phyloP scores from a whole-genome alignment of 1,140 invertebrate species.

The Microplitis demolitor region DNA sequence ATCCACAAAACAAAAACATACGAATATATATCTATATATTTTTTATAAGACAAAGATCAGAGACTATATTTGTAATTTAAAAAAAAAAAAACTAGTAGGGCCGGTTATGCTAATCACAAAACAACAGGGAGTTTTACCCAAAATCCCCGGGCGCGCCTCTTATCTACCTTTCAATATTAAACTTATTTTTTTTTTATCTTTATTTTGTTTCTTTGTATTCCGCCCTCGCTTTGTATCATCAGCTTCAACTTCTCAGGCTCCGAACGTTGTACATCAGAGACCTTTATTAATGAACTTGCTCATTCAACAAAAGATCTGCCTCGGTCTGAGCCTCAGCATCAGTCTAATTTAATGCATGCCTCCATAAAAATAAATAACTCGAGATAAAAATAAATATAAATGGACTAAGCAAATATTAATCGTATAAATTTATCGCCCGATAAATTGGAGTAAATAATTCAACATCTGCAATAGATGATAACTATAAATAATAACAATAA shows the following conservation, averaged over 20 bases:
- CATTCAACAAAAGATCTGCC: not conserved
- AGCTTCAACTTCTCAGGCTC: not conserved
- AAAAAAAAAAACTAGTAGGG: conserved; percentile 44
- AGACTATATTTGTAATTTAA: not conserved
- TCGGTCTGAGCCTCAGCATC: not conserved
- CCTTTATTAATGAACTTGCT: conserved; percentile 4
- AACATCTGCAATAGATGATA: no score
- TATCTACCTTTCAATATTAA: conserved; percentile 28
- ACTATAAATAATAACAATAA: no score
- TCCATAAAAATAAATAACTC: no score
- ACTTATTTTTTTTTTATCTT: not conserved
- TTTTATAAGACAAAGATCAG: not conserved
- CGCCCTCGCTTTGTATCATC: conserved; percentile 11
- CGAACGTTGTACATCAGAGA: not conserved
- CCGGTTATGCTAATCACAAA: conserved; percentile 48
- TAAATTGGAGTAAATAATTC: no score
- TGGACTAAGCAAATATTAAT: no score
- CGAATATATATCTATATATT: no score
- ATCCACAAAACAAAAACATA: no score
- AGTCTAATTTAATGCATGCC: no score
- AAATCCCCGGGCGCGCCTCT: conserved; percentile 37
- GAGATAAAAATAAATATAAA: no score
- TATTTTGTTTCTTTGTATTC: conserved; percentile 13
- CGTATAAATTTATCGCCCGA: no score
- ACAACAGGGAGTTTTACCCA: conserved; percentile 29